These are phyloP conservation scores for Ganaspis sp. DNA, from an alignment of 1,140 invertebrate species.

Conservation along the genomic window DNA sequence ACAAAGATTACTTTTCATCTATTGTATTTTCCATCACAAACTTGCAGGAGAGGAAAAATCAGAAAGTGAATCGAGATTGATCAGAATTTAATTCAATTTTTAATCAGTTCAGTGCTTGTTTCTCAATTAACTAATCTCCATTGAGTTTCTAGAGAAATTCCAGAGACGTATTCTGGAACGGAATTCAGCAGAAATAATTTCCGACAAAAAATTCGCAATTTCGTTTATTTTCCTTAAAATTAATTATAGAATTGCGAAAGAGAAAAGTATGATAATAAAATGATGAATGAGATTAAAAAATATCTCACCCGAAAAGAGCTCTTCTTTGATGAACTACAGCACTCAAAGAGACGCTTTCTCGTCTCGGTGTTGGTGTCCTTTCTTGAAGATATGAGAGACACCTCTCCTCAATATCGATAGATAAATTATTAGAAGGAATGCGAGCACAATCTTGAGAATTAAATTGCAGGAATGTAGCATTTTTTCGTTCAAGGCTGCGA, in stretches of 20 bases:
- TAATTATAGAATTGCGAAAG: no score
- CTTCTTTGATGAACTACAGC: conserved; percentile 62
- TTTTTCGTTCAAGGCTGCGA: not conserved
- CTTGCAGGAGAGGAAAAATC: no score
- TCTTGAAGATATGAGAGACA: conserved; percentile 34
- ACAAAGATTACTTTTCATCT: no score
- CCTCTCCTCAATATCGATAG: conserved; percentile 41
- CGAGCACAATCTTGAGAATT: not conserved
- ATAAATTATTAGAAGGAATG: not conserved
- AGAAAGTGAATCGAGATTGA: not conserved
- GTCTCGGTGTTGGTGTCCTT: conserved; percentile 48
- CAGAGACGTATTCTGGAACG: not conserved
- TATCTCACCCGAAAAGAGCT: conserved; percentile 58
- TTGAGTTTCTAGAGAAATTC: not conserved
- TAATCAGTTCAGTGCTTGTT: not conserved
- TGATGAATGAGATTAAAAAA: not conserved
- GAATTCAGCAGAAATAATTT: not conserved
- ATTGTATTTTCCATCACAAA: no score
- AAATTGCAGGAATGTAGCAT: not conserved
- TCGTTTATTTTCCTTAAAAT: no score
- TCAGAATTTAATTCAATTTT: conserved; percentile 14
- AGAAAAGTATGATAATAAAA: not conserved
- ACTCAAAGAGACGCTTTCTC: conserved; percentile 61
- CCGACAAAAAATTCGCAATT: no score
- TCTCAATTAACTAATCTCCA: not conserved